A percentile compares a stretch with the other conserved stretches of the same genome.
Conservation (phyloP, 1,140 invertebrate genomes). For the Dermatophagoides farinae region DNA sequence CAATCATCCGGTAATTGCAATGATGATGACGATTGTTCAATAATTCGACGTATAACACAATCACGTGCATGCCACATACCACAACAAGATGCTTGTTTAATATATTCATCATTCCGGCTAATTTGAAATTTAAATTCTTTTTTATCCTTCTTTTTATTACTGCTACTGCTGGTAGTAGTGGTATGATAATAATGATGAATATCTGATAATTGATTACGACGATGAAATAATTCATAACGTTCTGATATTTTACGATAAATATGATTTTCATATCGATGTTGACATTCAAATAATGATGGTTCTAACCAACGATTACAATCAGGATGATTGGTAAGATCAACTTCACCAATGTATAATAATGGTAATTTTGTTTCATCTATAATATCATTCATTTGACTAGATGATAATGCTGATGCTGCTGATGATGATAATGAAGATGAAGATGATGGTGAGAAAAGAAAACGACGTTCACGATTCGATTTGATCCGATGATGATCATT, state of each 20-base stretch:
- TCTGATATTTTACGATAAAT: background rate
- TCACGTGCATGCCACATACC: slow-evolving; percentile 1
- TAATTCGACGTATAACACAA: background rate
- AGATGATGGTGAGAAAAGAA: background rate
- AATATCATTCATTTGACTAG: background rate
- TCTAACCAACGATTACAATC: background rate
- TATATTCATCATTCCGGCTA: background rate
- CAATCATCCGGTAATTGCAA: background rate
- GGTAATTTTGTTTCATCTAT: background rate
- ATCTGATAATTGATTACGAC: background rate
- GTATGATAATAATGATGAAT: background rate
- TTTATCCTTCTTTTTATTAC: background rate
- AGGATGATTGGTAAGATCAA: background rate
- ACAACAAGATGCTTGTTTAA: slow-evolving; percentile 1
- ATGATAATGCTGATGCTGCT: background rate
- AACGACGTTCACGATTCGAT: background rate
- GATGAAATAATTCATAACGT: background rate
- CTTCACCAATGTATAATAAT: slow-evolving; percentile 1
- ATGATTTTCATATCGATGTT: background rate
- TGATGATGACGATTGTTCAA: too few species aligned
- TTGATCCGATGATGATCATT: too few species aligned
- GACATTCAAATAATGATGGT: background rate
- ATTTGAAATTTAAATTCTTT: background rate
- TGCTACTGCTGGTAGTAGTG: background rate
- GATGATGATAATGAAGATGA: background rate